Base-by-base conservation (phyloP, 2,797 vertebrate species). In the Xiphophorus birchmanni region DNA sequence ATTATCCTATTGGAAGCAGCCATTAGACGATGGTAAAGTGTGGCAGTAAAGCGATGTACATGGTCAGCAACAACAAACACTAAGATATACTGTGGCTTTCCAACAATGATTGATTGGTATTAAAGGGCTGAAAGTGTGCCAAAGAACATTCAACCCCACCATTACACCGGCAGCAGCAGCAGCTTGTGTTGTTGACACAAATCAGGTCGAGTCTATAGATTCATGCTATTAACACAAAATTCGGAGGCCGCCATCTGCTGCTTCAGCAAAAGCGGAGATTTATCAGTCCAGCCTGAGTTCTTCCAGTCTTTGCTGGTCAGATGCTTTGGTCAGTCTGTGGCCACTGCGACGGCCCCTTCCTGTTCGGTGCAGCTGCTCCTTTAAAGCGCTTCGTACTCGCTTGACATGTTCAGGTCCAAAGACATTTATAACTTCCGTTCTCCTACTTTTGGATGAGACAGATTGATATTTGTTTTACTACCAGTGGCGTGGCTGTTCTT, bases 11-110 rank as follows among this genome's bases (percentile, higher is more conserved):
- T 76, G 65, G 47, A 32, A 69, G 48, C 42, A 47, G 42, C 63
- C 79, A 76, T 80, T 76, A 80, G 50, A 58, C 26, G 63, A 76
- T 65, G 65, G 79, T 47, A 75, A 80, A 75, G 11, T 52, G 60
- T 69, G 26, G 67, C 74, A 10, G 65, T 73, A 74, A 81, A 81
- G 69, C 32, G 35, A 81, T 73, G 69, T 23, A 77, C 56, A 44
- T 23, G 35, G 45, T 82, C 69, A 77, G 75, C 69, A 82, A 32
- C 71, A 67, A 52, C 42, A n/a, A 73, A 63, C 42, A 17, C 45
- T 73, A 32, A 75, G 73, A 80, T 50, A 26, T 45, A 75, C 60
- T n/a, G 60, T 45, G 79, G 48, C 73, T 56, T 54, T 69, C 73
- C 21, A n/a, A n/a, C 47, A 50, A 35, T 54, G 56, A 77, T 35